Base-by-base conservation (phyloP, 2,113 vertebrate species). In the Bos indicus region DNA sequence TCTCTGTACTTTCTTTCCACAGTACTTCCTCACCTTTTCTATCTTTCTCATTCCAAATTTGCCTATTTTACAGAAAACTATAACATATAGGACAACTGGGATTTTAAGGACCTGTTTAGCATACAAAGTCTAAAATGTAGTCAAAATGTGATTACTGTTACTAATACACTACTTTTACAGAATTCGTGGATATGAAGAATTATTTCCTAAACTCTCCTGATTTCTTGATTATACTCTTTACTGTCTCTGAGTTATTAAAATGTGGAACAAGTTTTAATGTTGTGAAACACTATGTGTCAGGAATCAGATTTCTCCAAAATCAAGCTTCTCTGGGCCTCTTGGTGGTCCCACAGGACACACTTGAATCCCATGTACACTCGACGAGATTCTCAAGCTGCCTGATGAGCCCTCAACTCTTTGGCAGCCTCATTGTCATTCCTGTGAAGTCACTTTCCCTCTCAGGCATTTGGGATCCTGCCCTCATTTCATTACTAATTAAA, bases 401-500 rank as follows among this genome's bases (percentile, higher is more conserved):
- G 36, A 43, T 40, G 16, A 74, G 8, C 67, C 60, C 91, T 92
- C 56, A 26, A n/a, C 33, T 28, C 11, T 54, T 48, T 33, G 87
- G 21, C 43, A 48, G 0, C 16, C 12, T 91, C 78, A 7, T 62
- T 97, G 40, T 36, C 97, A 96, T 96, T 82, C 30, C 23, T 52
- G 7, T 46, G 86, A 85, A 11, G 36, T 92, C 87, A 2, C 51
- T 92, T 84, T 92, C 30, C 33, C 26, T 90, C 23, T 93, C 13
- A 46, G 46, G 89, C 82, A 7, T 91, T 52, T 60, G 88, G 88
- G 89, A 96, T 54, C 57, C 87, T 98, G 77, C 62, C 88, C 74
- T 97, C 89, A 89, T 97, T 98, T 98, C 94, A 85, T 97, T 95
- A 95, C 82, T 95, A 97, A 98, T 97, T 97, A 96, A 98, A 90